Percentiles rank a stretch among this genome's conserved stretches.
Evolutionary conservation across 2,888 invertebrate species (phyloP).

Genomic region (Caenorhabditis wallacei): DNA sequence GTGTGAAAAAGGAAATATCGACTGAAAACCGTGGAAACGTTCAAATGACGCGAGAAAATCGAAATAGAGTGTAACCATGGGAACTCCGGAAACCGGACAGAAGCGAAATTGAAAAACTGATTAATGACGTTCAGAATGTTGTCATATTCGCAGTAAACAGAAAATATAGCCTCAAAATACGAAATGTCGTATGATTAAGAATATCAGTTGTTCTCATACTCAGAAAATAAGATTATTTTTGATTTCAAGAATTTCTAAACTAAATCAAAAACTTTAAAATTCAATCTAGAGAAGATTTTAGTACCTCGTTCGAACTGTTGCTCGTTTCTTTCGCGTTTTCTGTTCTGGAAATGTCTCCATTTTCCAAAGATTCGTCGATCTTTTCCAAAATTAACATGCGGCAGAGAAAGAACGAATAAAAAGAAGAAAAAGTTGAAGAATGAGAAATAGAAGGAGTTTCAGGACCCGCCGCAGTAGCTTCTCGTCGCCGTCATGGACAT

Average conservation of each 20-base stretch:
- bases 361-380: not conserved
- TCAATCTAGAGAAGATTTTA: not conserved
- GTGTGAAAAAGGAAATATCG: too few species aligned
- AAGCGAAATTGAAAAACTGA: slow-evolving; percentile 3
- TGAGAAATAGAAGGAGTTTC: slow-evolving; percentile 29
- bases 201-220: too few species aligned
- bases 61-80: slow-evolving; percentile 15
- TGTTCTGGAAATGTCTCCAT: slow-evolving; percentile 1
- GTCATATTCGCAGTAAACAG: too few species aligned
- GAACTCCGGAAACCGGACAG: slow-evolving; percentile 28
- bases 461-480: slow-evolving; percentile 22
- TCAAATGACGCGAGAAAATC: not conserved
- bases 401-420: slow-evolving; percentile 15
- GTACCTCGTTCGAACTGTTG: slow-evolving; percentile 6
- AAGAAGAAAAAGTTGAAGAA: slow-evolving; percentile 8
- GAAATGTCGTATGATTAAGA: too few species aligned
- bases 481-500: slow-evolving; percentile 23
- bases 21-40: too few species aligned
- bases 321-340: not conserved
- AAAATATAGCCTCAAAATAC: too few species aligned
- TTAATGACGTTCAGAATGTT: slow-evolving; percentile 28
- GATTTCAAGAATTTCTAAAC: slow-evolving; percentile 12
- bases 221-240: too few species aligned
- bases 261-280: not conserved
- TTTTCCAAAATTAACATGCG: slow-evolving; percentile 30